Evolutionary conservation across 2,888 invertebrate genomes (phyloP).

Genomic region (Dryadula phaetusa): DNA sequence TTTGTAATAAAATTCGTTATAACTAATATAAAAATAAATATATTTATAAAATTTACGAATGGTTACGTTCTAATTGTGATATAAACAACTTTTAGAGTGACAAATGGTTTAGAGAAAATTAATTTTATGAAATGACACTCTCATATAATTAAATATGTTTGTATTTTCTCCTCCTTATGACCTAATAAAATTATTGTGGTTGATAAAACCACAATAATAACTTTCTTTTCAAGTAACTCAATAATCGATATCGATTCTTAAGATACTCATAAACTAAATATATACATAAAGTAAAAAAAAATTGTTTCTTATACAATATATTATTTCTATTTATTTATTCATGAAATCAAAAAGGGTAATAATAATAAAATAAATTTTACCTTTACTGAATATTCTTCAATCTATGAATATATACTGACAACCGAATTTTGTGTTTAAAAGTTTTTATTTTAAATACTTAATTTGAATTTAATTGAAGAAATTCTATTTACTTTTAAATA

Average conservation of each 20-base stretch:
- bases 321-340: too few relatives aligned
- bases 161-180: background rate
- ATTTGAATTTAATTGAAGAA: background rate
- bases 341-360: too few relatives aligned
- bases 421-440: background rate
- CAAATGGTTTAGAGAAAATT: background rate
- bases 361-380: too few relatives aligned
- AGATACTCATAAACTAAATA: too few relatives aligned
- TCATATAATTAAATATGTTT: conserved; percentile 1
- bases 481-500: too few relatives aligned
- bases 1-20: too few relatives aligned
- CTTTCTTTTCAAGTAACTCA: conserved; percentile 5
- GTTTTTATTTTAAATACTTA: background rate
- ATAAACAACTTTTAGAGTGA: background rate
- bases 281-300: too few relatives aligned
- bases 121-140: background rate
- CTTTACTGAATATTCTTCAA: too few relatives aligned
- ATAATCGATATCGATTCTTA: background rate
- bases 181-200: background rate
- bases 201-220: background rate
- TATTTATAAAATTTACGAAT: too few relatives aligned
- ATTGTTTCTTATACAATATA: too few relatives aligned
- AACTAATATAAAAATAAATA: too few relatives aligned
- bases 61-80: too few relatives aligned
- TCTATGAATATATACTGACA: background rate